phyloP scores from a whole-genome alignment of 2,797 vertebrate species.

The Cynopterus sphinx region DNA sequence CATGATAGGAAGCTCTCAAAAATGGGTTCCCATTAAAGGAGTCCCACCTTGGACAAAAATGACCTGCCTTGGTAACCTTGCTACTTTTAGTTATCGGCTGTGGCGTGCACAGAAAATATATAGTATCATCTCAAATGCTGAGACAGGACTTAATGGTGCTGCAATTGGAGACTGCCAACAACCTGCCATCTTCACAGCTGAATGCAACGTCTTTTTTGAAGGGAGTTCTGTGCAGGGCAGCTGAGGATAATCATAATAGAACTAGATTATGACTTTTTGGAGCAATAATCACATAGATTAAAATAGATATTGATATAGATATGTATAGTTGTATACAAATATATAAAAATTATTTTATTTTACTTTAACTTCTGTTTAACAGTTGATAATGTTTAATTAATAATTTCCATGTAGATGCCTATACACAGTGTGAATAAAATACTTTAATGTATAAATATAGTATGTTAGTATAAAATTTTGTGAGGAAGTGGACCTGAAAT shows the following conservation, averaged over 20 bases:
- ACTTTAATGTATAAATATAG: background rate
- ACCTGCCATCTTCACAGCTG: background rate
- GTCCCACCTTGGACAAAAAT: background rate
- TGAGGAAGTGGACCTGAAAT: background rate
- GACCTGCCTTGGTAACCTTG: background rate
- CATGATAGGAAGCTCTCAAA: background rate
- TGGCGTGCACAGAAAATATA: background rate
- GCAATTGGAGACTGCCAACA: background rate
- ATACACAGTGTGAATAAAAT: background rate
- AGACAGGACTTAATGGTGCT: background rate
- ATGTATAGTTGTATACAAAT: background rate
- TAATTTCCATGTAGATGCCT: background rate
- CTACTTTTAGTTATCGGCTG: background rate
- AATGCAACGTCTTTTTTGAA: background rate
- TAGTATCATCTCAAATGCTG: background rate
- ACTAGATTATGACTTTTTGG: background rate
- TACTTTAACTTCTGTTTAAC: background rate
- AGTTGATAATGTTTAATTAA: background rate
- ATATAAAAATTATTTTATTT: background rate
- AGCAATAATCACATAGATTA: background rate
- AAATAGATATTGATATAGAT: background rate
- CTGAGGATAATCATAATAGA: background rate
- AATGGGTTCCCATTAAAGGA: background rate
- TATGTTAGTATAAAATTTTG: background rate
- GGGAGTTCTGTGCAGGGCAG: rapidly evolving